Conservation (phyloP, 2,113 vertebrate genomes). For the Rattus rattus region DNA sequence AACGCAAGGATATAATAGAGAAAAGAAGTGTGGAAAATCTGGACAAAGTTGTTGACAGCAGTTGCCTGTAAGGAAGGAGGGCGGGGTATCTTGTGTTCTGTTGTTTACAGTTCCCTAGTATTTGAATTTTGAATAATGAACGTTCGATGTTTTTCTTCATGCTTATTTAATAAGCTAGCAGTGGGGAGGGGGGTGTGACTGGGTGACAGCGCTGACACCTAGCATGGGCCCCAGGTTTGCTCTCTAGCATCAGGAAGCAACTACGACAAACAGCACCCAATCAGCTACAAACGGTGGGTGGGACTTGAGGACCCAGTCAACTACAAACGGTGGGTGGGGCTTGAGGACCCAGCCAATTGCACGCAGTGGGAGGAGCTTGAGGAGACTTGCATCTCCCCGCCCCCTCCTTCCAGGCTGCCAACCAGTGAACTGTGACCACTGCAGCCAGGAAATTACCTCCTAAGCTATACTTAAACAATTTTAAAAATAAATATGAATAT, state of each 20-base stretch:
- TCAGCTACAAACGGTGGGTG: not conserved
- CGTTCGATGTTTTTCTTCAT: not conserved
- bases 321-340: not conserved
- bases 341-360: not conserved
- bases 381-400: not conserved
- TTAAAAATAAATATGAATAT: not conserved
- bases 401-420: not conserved
- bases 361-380: not conserved
- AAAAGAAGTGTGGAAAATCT: not conserved
- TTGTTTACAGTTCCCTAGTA: not conserved
- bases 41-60: not conserved
- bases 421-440: not conserved
- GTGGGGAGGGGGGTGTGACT: not conserved
- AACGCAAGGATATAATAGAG: not conserved
- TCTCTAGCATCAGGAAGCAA: not conserved
- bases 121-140: slow-evolving; percentile 18
- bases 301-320: not conserved
- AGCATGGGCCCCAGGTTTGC: too few relatives aligned
- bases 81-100: not conserved
- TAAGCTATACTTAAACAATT: not conserved
- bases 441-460: not conserved
- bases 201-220: not conserved
- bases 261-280: not conserved
- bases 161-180: not conserved
- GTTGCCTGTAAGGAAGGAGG: not conserved